phyloP scores from a whole-genome alignment of 2,888 invertebrate genomes.

The Lithophane socia region DNA sequence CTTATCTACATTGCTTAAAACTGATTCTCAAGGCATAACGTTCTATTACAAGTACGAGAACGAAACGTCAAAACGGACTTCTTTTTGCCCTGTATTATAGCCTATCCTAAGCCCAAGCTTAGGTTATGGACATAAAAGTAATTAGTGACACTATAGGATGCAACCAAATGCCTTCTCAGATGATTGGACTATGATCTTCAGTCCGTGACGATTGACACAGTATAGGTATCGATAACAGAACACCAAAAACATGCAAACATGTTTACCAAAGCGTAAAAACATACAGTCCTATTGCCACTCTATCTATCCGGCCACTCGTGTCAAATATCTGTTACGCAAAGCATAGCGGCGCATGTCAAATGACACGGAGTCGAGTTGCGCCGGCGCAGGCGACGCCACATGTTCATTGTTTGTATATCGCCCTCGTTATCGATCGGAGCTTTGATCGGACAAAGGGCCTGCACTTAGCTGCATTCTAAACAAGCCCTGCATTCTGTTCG shows the following conservation, averaged over 20 bases:
- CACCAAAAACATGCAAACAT: constrained; percentile 23
- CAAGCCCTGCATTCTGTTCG: constrained; percentile 50
- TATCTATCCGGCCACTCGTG: constrained; percentile 57
- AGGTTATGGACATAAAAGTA: not conserved
- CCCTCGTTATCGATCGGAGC: constrained; percentile 71
- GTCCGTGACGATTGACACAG: constrained; percentile 15
- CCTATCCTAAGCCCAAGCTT: not conserved
- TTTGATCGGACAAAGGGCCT: constrained; percentile 67
- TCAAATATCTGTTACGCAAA: constrained; percentile 72
- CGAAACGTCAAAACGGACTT: too few species aligned
- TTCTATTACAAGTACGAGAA: too few species aligned
- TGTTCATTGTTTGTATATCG: constrained; percentile 78
- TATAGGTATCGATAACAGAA: constrained; percentile 2
- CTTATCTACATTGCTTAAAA: too few species aligned
- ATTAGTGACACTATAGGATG: not conserved
- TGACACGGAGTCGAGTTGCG: constrained; percentile 67
- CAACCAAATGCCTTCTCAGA: not conserved
- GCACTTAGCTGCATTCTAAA: constrained; percentile 59
- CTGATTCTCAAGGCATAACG: too few species aligned
- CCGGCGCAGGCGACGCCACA: constrained; percentile 71
- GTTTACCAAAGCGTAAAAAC: constrained; percentile 50
- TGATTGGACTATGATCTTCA: constrained; percentile 4
- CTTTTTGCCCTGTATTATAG: not conserved
- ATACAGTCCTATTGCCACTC: constrained; percentile 38
- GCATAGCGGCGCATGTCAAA: constrained; percentile 66